Conservation (phyloP, 2,888 invertebrate genomes). For the Scotopteryx bipunctaria region DNA sequence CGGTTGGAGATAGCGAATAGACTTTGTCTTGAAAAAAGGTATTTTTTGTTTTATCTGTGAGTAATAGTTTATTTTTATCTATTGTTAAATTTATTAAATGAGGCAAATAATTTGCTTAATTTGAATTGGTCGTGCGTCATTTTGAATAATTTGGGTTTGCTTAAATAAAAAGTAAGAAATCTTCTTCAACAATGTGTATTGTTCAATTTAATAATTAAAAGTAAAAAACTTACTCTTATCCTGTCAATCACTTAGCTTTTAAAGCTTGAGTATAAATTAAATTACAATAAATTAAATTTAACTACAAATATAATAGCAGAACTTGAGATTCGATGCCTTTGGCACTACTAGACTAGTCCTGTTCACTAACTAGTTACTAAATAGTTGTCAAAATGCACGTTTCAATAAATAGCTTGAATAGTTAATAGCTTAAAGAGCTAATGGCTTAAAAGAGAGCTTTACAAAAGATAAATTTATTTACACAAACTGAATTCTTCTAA, state of each 20-base stretch:
- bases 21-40: too few species aligned
- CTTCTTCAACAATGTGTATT: constrained; percentile 5
- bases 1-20: too few species aligned
- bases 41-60: too few species aligned
- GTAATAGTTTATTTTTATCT: too few species aligned
- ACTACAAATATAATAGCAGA: constrained; percentile 44
- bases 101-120: too few species aligned
- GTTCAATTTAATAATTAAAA: constrained; percentile 47
- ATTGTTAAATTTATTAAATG: too few species aligned
- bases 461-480: constrained; percentile 52
- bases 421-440: constrained; percentile 33
- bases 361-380: constrained; percentile 17
- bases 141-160: too few species aligned
- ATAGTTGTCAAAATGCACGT: constrained; percentile 34
- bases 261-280: constrained; percentile 58
- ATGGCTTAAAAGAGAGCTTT: constrained; percentile 62
- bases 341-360: constrained; percentile 68
- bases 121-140: too few species aligned
- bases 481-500: constrained; percentile 13
- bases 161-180: not conserved
- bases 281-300: constrained; percentile 49
- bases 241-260: constrained; percentile 70
- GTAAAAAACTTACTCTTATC: constrained; percentile 54
- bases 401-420: constrained; percentile 33
- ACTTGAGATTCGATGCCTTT: constrained; percentile 75